Evolutionary conservation across 2,113 vertebrate genomes (phyloP), one percentile per base, ranked within the genome.

Genomic region (Alouatta palliata): DNA sequence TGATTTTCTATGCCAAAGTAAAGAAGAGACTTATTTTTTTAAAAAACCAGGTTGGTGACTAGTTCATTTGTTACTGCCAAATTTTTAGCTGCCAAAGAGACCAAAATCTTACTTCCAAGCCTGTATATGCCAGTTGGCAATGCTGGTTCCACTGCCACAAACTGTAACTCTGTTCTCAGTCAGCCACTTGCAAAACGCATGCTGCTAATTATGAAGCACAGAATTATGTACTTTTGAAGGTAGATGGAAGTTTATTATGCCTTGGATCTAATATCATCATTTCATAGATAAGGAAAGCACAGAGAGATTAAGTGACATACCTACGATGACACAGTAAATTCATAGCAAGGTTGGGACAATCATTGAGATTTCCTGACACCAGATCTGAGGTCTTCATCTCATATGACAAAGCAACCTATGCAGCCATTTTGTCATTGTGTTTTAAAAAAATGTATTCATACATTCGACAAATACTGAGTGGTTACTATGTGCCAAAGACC

Each of bases 61-160:
- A 92, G 43, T 68, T 94, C 85, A 96, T 61, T 21, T 49, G 47
- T 64, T 52, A 70, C 25, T 95, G 89, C 61, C 91, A 96, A 80
- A 70, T 56, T 52, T 94, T 94, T 47, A 91, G 68, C 86, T 97
- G 86, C 37, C 71, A 64, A 49, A 83, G 88, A 94, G 77, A 79
- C 6, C 2, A 77, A 23, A 90, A 58, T 83, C 58, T 96, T 92
- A 58, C 23, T 84, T 92, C 35, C 66, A 90, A 96, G 30, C 8
- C 20, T 1, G 2, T 43, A 21, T 4, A 21, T 45, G 91, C 77
- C 86, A 94, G 17, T 35, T 95, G 96, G 93, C 94, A 91, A 54
- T 2, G 32, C 17, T 3, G 25, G 45, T 56, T 83, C 86, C 43
- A 49, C 5, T n/a, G 40, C n/a, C 66, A 94, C 21, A 87, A 49